phyloP scores from a whole-genome alignment of 2,113 vertebrate species.

The Ailurus styani region DNA sequence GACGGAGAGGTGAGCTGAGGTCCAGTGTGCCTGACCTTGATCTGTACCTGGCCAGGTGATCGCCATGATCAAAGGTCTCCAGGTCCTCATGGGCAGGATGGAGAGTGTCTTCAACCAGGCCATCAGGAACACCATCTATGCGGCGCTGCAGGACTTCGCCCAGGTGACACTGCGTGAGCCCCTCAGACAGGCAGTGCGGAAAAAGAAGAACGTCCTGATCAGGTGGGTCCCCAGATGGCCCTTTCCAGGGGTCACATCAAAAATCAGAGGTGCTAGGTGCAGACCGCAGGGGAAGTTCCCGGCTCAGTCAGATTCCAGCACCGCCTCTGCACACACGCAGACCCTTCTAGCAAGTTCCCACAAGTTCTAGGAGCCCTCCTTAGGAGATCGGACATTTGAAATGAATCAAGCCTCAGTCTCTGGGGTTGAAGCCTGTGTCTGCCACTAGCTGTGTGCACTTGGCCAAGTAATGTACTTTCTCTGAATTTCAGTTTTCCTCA shows the following conservation, averaged over 20 bases:
- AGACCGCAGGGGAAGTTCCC: neutral
- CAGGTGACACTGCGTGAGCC: conserved; percentile 96
- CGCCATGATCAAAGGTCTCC: conserved; percentile 99
- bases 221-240: conserved; percentile 80
- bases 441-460: neutral
- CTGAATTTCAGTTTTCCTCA: neutral
- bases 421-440: neutral
- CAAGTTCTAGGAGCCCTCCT: neutral
- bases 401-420: neutral
- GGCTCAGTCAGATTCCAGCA: neutral
- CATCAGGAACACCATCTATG: conserved; percentile 98
- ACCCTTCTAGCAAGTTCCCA: neutral
- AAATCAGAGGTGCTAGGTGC: neutral
- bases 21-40: neutral
- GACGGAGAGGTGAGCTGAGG: neutral
- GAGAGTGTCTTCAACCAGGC: conserved; percentile 99
- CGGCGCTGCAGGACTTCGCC: conserved; percentile 97
- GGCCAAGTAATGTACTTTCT: neutral
- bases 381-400: neutral
- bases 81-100: conserved; percentile 99
- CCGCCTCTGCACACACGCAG: neutral
- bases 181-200: conserved; percentile 94
- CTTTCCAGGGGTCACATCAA: neutral
- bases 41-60: conserved; percentile 84
- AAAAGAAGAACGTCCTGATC: conserved; percentile 98